phyloP scores from a whole-genome alignment of 2,797 vertebrate genomes.

The Limosa lapponica region DNA sequence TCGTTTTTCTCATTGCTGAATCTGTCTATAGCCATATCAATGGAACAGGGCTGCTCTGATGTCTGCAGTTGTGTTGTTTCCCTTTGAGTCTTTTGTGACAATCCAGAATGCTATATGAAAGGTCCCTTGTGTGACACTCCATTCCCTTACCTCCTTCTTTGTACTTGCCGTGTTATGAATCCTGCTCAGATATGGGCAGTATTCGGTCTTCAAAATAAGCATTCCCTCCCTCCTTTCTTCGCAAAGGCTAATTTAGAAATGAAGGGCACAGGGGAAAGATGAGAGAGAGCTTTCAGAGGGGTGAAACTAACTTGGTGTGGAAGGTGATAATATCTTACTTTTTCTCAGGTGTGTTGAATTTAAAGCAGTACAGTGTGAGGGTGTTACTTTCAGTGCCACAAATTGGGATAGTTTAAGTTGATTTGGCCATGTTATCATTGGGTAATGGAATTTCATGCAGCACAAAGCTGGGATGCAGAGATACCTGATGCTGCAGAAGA shows the following conservation, averaged over 20 bases:
- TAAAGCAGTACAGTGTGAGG: neutral
- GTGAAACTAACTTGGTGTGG: neutral
- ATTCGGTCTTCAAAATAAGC: neutral
- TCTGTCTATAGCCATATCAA: neutral
- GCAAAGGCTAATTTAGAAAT: neutral
- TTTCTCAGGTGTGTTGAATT: neutral
- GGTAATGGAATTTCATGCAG: neutral
- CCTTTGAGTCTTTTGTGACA: neutral
- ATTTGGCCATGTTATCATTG: accelerated
- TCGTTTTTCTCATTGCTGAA: neutral
- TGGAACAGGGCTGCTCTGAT: neutral
- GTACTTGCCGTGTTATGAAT: neutral
- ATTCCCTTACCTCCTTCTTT: neutral
- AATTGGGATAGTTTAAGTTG: neutral
- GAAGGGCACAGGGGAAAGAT: neutral
- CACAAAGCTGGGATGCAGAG: neutral
- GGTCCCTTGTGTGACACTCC: neutral
- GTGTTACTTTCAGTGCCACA: neutral
- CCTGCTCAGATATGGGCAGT: neutral
- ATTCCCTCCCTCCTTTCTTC: neutral
- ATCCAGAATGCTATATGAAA: neutral
- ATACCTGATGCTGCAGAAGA: neutral
- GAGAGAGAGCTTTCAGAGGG: neutral
- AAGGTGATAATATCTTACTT: neutral
- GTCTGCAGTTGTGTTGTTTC: neutral